A percentile compares a stretch with the other conserved stretches of the same genome.
Conservation (phyloP, 2,888 invertebrate genomes). For the Trachelus stipa region DNA sequence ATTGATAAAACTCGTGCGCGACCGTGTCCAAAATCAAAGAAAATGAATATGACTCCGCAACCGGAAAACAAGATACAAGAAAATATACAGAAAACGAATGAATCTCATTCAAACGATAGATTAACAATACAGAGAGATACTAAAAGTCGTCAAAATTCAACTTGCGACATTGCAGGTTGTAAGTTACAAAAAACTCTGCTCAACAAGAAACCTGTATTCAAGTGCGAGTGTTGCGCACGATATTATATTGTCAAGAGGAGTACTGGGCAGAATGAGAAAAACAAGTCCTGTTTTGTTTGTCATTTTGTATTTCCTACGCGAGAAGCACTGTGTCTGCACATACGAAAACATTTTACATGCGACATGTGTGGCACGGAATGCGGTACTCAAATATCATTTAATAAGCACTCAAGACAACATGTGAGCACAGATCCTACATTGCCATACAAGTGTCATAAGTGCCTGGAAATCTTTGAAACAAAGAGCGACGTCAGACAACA, state of each 20-base stretch:
- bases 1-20: slow-evolving; percentile 54
- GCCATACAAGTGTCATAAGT: slow-evolving; percentile 54
- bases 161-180: slow-evolving; percentile 29
- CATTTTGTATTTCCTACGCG: slow-evolving; percentile 35
- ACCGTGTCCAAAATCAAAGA: slow-evolving; percentile 48
- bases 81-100: slow-evolving; percentile 11
- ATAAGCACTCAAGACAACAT: slow-evolving; percentile 48
- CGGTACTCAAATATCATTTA: slow-evolving; percentile 33
- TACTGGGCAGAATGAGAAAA: slow-evolving; percentile 26
- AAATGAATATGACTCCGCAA: slow-evolving; percentile 13
- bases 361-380: slow-evolving; percentile 50
- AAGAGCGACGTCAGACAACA: slow-evolving; percentile 47
- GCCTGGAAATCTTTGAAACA: slow-evolving; percentile 45
- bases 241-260: slow-evolving; percentile 36
- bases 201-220: slow-evolving; percentile 31
- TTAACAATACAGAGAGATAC: background rate
- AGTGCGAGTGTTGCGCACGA: slow-evolving; percentile 37
- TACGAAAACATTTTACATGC: slow-evolving; percentile 52
- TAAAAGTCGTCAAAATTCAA: background rate
- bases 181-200: slow-evolving; percentile 34
- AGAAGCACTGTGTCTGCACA: slow-evolving; percentile 41
- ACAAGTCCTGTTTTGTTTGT: slow-evolving; percentile 44
- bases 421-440: slow-evolving; percentile 44
- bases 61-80: slow-evolving; percentile 7
- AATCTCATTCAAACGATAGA: slow-evolving; percentile 3